Conservation (phyloP, 2,888 invertebrate species). For the Chloromyia formosa region DNA sequence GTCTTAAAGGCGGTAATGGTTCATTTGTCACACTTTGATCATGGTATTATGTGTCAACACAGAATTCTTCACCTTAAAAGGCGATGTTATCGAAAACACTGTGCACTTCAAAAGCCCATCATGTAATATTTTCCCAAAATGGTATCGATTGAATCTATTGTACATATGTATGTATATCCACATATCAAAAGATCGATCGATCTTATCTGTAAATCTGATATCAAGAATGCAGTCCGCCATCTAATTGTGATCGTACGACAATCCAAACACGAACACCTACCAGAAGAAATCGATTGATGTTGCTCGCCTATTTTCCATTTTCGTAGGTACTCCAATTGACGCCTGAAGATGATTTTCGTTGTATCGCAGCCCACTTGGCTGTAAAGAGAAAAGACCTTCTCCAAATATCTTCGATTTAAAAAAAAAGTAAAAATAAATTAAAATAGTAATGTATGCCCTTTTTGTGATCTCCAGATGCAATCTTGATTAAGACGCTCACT, state of each 20-base stretch:
- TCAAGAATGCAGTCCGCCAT: not conserved
- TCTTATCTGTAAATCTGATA: not conserved
- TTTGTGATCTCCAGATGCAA: not conserved
- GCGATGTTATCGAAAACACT: no score
- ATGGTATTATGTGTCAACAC: no score
- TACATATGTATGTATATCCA: no score
- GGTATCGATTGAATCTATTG: no score
- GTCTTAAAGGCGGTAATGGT: no score
- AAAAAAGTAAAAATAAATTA: not conserved
- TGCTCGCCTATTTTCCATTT: not conserved
- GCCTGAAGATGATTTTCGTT: slow-evolving; percentile 13
- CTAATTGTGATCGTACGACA: not conserved
- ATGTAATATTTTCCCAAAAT: no score
- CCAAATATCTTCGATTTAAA: not conserved
- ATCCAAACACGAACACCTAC: slow-evolving; percentile 27
- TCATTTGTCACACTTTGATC: no score
- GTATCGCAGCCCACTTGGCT: slow-evolving; percentile 21
- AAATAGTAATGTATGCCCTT: slow-evolving; percentile 19
- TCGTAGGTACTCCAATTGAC: not conserved
- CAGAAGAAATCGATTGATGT: not conserved
- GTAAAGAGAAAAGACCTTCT: slow-evolving; percentile 12
- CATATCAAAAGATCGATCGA: no score
- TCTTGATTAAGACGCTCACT: not conserved
- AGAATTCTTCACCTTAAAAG: no score
- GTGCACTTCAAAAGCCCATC: no score